Evolutionary conservation across 2,888 invertebrate genomes (phyloP).

Genomic region (Nomada hirtipes): DNA sequence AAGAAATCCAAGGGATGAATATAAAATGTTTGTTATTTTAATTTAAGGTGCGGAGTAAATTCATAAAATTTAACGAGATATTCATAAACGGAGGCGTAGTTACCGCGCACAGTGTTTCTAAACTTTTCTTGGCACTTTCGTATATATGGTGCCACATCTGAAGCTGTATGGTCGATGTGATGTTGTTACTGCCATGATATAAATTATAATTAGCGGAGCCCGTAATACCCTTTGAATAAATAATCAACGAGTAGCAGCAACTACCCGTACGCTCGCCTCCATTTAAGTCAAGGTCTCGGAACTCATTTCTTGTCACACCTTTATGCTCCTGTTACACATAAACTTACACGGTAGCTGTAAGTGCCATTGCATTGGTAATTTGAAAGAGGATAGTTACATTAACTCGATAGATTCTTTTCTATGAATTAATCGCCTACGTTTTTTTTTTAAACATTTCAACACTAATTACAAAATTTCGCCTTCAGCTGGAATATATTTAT

Average conservation of each 20-base stretch:
- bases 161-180: conserved; percentile 73
- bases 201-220: conserved; percentile 82
- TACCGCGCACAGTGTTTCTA: conserved; percentile 27
- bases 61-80: not conserved
- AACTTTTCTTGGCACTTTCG: conserved; percentile 56
- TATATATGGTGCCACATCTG: conserved; percentile 48
- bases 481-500: too few species aligned
- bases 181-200: conserved; percentile 79
- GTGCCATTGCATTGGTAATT: conserved; percentile 5
- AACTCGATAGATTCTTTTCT: not conserved
- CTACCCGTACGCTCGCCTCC: conserved; percentile 72
- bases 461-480: too few species aligned
- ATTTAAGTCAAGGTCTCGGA: conserved; percentile 75
- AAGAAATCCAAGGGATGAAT: not conserved
- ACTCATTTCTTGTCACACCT: conserved; percentile 73
- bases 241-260: conserved; percentile 78
- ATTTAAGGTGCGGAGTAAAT: not conserved
- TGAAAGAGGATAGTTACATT: not conserved
- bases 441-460: too few species aligned
- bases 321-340: conserved; percentile 64
- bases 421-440: too few species aligned
- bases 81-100: conserved; percentile 30
- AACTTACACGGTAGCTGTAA: conserved; percentile 53
- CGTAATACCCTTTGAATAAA: conserved; percentile 83
- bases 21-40: not conserved